A percentile compares a stretch with the other conserved stretches of the same genome.
Evolutionary conservation across 2,113 vertebrate species (phyloP).

Genomic region (Malurus alboscapulatus): DNA sequence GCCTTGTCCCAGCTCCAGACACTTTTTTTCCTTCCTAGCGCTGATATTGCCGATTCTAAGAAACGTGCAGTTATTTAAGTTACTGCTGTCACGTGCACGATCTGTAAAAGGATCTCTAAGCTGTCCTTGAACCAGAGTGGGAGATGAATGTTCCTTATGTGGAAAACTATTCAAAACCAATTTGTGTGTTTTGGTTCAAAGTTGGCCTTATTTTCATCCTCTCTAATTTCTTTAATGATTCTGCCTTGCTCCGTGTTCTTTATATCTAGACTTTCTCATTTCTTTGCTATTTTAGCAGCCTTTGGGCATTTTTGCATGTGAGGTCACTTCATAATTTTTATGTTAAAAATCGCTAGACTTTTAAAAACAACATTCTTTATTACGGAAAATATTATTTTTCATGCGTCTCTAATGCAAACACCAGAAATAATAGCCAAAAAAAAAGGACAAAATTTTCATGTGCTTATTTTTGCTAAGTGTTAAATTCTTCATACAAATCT

Average conservation of each 20-base stretch:
- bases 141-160: not conserved
- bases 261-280: conserved; percentile 39
- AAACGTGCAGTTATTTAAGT: not conserved
- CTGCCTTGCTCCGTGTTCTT: not conserved
- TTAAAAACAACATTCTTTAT: conserved; percentile 48
- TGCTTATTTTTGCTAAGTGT: conserved; percentile 38
- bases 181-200: not conserved
- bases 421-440: not conserved
- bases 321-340: conserved; percentile 33
- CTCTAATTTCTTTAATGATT: conserved; percentile 39
- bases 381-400: conserved; percentile 52
- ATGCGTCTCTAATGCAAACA: not conserved
- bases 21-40: not conserved
- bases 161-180: not conserved
- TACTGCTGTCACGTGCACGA: not conserved
- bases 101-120: not conserved
- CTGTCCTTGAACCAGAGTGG: not conserved
- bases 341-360: conserved; percentile 29
- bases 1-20: conserved; percentile 10
- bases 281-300: conserved; percentile 39
- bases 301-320: conserved; percentile 22
- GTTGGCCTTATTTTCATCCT: not conserved
- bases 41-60: conserved; percentile 1
- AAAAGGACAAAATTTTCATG: not conserved
- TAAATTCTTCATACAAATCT: conserved; percentile 23